Base-by-base conservation (phyloP, 2,888 invertebrate species). In the Bursaphelenchus okinawaensis region DNA sequence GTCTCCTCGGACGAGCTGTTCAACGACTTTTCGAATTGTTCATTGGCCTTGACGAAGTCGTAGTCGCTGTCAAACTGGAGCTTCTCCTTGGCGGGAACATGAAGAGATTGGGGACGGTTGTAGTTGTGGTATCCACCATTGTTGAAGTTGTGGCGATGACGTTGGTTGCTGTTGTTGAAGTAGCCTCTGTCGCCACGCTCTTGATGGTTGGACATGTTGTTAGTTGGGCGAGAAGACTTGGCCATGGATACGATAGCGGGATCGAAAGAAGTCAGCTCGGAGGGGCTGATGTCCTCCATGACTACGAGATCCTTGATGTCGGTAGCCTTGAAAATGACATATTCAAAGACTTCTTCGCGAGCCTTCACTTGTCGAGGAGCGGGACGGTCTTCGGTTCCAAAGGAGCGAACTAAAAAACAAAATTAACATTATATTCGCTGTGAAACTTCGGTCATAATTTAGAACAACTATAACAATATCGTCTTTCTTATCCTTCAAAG, bases 301-400 rank as follows among this genome's bases (percentile, higher is more conserved):
- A 96, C 93, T 84, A 92, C 88, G 81, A 96, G 92, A 84, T 96
- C 95, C 86, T 96, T 96, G 83, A 96, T 96, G 85, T 96, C 95
- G 73, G 92, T 89, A 55, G 95, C 96, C 75, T 95, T 88, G 86
- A 96, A 96, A 75, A 96, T 88, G 81, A 96, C 96, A 85, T 94
- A 96, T 83, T 96, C 95, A 84, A 94, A 96, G 62, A 95, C 90
- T 85, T 95, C 94, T 85, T 91, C 92, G 84, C 94, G 90, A 16
- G 93, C 91, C 58, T 93, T 91, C 65, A 96, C 92, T 69, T 92
- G 92, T 83, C 90, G 90, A 9, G 92, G 91, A 7, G 93, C 91
- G 80, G 93, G 92, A 57, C 96, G 88, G 83, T 95, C 93, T 86
- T 96, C 96, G 51, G 96, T 96, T 62, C 96, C 96, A 87, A 93